Percentiles rank a stretch among this genome's conserved stretches.
phyloP scores from a whole-genome alignment of 2,113 vertebrate species.

The Pseudorhombus dupliciocellatus region DNA sequence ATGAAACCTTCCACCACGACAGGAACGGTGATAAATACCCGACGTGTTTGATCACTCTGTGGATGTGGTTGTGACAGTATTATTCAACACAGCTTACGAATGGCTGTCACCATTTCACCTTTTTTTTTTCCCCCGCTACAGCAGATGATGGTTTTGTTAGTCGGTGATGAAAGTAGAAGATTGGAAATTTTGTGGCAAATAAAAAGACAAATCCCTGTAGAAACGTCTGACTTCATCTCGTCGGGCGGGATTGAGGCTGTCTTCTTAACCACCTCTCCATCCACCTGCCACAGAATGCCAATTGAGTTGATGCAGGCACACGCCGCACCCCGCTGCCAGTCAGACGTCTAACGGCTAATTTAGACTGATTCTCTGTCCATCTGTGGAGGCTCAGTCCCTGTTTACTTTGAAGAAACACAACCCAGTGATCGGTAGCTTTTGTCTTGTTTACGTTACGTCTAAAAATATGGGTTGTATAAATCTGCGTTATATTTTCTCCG shows the following conservation, averaged over 20 bases:
- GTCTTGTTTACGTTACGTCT: conserved; percentile 23
- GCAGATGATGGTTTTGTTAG: conserved; percentile 51
- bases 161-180: conserved; percentile 45
- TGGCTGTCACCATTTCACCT: neutral
- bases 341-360: conserved; percentile 62
- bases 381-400: conserved; percentile 39
- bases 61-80: conserved; percentile 5
- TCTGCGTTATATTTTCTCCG: conserved; percentile 5
- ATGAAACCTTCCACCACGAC: conserved; percentile 56
- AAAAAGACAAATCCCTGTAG: conserved; percentile 49
- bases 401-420: conserved; percentile 46
- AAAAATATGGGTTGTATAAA: conserved; percentile 16
- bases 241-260: conserved; percentile 47
- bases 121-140: conserved; percentile 38
- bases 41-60: conserved; percentile 37
- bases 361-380: conserved; percentile 47
- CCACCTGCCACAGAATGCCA: conserved; percentile 45
- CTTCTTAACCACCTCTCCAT: conserved; percentile 55
- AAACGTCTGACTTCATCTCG: conserved; percentile 50
- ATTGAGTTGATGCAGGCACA: conserved; percentile 44
- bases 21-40: conserved; percentile 53
- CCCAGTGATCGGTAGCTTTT: conserved; percentile 21
- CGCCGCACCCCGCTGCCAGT: conserved; percentile 56
- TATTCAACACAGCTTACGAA: conserved; percentile 38
- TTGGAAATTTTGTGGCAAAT: conserved; percentile 49